Base-by-base conservation (phyloP, 2,888 invertebrate genomes). In the Elegia similella region DNA sequence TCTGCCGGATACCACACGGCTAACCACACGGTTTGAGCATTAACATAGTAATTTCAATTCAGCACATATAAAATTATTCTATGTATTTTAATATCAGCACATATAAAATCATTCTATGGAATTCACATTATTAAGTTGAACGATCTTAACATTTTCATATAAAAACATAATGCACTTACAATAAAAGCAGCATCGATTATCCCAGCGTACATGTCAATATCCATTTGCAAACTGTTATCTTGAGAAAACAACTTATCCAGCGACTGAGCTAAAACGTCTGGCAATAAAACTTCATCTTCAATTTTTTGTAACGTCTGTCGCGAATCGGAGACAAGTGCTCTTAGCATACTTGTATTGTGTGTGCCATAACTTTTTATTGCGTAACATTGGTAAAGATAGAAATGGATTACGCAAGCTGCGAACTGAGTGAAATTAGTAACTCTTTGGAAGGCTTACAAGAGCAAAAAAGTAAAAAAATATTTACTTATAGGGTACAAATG, bases 291-390 rank as follows among this genome's bases (percentile, higher is more conserved):
- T 48, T 13, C 8, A 48, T 32, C 48, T 48, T 48, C 30, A 48
- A 32, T 48, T 48, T 47, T 47, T 48, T 48, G 38, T 38, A 38
- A 38, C 29, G 48, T 48, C 48, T 46, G 46, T 46, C 29, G 48
- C 48, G 48, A 48, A 48, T 32, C 48, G 48, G 32, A 48, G 48
- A 48, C 48, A 32, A 48, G 48, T 32, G 32, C 32, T 32, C 48
- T 48, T 48, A 32, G 2, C 48, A 32, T 32, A 48, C 48, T 48
- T 48, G 16, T 48, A 32, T 48, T 15, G 48, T 48, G 8, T 32
- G 48, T 8, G 48, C 32, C 48, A 48, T 48, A 48, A 48, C 48
- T 48, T 48, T 48, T 32, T 48, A 48, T 48, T 32, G 32, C 15
- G 13, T 13, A 7, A 13, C 48, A 16, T 7, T 32, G 48, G 32